phyloP scores from a whole-genome alignment of 1,140 invertebrate species.

The Piezodorus guildinii region DNA sequence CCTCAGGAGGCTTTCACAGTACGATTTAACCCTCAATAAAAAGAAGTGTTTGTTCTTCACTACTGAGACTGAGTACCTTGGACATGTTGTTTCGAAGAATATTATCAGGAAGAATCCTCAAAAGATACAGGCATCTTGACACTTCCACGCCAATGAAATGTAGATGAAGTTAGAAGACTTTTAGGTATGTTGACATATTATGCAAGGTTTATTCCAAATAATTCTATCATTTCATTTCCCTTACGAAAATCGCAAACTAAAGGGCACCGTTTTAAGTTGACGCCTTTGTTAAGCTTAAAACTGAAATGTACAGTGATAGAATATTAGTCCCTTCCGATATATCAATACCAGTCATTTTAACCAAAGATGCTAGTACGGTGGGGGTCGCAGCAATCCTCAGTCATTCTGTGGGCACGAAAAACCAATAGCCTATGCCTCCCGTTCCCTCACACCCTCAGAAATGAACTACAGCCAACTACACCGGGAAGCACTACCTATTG shows the following conservation, averaged over 20 bases:
- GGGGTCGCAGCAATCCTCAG: slow-evolving; percentile 32
- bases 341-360: slow-evolving; percentile 38
- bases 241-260: neutral
- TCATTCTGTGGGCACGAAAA: slow-evolving; percentile 33
- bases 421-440: slow-evolving; percentile 35
- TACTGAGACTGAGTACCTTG: too few species aligned
- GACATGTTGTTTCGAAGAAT: too few species aligned
- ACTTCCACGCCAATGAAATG: too few species aligned
- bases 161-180: too few species aligned
- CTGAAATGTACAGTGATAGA: slow-evolving; percentile 18
- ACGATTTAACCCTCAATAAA: too few species aligned
- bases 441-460: slow-evolving; percentile 34
- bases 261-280: slow-evolving; percentile 23
- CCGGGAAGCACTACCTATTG: slow-evolving; percentile 37
- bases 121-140: too few species aligned
- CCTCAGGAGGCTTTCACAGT: too few species aligned
- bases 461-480: slow-evolving; percentile 37
- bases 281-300: slow-evolving; percentile 26
- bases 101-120: too few species aligned
- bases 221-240: too few species aligned
- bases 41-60: too few species aligned
- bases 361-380: slow-evolving; percentile 32
- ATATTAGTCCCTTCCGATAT: slow-evolving; percentile 35
- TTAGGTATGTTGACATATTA: too few species aligned
- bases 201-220: too few species aligned